phyloP scores from a whole-genome alignment of 2,113 vertebrate genomes.

The Dermatemys mawii region DNA sequence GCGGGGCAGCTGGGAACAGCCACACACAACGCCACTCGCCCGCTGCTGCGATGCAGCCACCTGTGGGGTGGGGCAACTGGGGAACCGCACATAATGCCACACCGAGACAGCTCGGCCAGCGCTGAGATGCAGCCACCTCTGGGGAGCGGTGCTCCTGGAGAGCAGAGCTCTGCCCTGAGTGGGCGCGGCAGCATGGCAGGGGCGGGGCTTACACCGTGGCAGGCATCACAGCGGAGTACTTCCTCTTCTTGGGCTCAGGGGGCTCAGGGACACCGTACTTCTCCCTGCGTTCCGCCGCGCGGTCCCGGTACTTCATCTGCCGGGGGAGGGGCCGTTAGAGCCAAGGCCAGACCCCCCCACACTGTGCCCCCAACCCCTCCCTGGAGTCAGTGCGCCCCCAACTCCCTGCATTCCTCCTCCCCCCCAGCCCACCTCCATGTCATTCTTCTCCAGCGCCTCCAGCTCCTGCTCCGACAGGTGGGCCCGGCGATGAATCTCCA shows the following conservation, averaged over 20 bases:
- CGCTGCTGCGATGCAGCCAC: too few species aligned
- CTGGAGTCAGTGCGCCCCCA: not conserved
- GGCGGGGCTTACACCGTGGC: slow-evolving; percentile 57
- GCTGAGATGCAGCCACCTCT: not conserved
- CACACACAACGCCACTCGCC: too few species aligned
- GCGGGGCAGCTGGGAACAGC: not conserved
- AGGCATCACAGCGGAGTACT: slow-evolving; percentile 75
- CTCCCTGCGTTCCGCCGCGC: slow-evolving; percentile 77
- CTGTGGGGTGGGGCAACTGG: not conserved
- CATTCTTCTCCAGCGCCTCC: slow-evolving; percentile 77
- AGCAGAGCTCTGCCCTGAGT: not conserved
- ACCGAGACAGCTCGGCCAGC: too few species aligned
- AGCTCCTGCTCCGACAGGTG: slow-evolving; percentile 76
- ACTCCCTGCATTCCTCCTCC: too few species aligned
- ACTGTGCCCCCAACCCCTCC: not conserved
- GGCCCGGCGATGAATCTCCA: slow-evolving; percentile 85
- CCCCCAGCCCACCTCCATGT: slow-evolving; percentile 77
- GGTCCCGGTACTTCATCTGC: slow-evolving; percentile 79
- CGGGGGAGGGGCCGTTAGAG: not conserved
- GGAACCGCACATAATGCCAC: not conserved
- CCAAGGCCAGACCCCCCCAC: not conserved
- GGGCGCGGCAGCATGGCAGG: accelerated
- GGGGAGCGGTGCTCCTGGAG: not conserved
- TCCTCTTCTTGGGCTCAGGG: slow-evolving; percentile 85
- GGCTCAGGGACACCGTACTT: slow-evolving; percentile 76